Evolutionary conservation across 2,113 vertebrate species (phyloP), one percentile per base, ranked within the genome.

Genomic region (Anoura caudifer): DNA sequence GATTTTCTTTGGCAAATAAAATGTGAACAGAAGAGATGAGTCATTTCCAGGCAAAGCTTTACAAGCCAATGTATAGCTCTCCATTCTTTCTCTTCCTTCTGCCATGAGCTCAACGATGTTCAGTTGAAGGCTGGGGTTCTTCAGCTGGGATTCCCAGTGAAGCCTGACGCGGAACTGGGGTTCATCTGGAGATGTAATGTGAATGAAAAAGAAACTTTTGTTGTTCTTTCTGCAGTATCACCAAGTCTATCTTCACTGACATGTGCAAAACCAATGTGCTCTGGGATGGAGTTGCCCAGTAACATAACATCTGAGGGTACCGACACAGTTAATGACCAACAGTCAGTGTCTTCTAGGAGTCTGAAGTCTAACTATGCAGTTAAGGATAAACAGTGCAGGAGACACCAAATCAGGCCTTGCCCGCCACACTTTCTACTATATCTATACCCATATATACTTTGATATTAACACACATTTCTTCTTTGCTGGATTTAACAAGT

Each of bases 401-500:
- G 45, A 38, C 19, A 0, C 15, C 3, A 8, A 36, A 26, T 38
- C 19, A 50, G 63, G 50, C 45, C 45, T 67, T 38, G 54, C 5
- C 17, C 45, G 52, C n/a, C 7, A 11, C 11, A 0, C 59, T 50
- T 47, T 31, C 50, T 88, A 56, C 15, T 11, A 0, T 15, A 3
- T 33, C 38, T 76, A 45, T 17, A 28, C n/a, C 20, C 31, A 92
- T 2, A 26, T 14, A 26, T 77, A 26, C 47, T 82, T 90, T 52
- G 31, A 69, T 70, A 24, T 31, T 50, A 77, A 38, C 45, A 56
- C 19, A 80, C 13, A 26, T 17, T 56, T 91, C 56, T 90, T 96
- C n/a, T 95, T 82, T 75, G 54, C 31, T 90, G 36, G 17, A 93
- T 24, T 77, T 95, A 95, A 52, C 61, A 76, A 88, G 80, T 93